These are phyloP conservation scores for Campoletis sonorensis DNA, from an alignment of 1,140 invertebrate species.

Conservation along the genomic window DNA sequence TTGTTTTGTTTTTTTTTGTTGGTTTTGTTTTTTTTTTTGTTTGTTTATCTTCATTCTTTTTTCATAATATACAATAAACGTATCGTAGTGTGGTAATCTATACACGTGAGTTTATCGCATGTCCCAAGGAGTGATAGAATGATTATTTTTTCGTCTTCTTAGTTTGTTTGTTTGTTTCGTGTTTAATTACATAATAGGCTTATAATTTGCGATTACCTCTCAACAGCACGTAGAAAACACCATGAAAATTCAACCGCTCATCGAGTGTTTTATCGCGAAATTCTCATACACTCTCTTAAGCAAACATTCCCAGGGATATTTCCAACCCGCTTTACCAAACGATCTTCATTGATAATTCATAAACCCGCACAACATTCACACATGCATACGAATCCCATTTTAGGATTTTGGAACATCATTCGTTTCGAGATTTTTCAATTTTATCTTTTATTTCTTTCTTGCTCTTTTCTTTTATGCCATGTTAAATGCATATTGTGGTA, in stretches of 20 bases:
- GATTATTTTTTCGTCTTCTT: constrained; percentile 38
- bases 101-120: constrained; percentile 25
- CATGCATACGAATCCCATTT: neutral
- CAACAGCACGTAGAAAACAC: constrained; percentile 42
- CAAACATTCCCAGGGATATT: neutral
- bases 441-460: constrained; percentile 43
- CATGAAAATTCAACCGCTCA: constrained; percentile 35
- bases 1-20: too few species aligned
- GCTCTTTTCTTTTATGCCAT: constrained; percentile 51
- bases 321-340: neutral
- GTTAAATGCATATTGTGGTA: constrained; percentile 57
- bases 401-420: constrained; percentile 46
- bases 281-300: neutral
- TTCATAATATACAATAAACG: constrained; percentile 55
- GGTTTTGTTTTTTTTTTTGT: neutral
- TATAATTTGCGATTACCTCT: constrained; percentile 35
- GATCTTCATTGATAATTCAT: constrained; percentile 31
- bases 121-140: constrained; percentile 50
- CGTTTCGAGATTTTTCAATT: constrained; percentile 46
- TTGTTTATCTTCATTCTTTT: constrained; percentile 50
- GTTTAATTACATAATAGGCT: constrained; percentile 31
- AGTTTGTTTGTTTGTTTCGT: neutral
- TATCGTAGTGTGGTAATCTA: constrained; percentile 11
- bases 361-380: neutral
- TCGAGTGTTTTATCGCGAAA: constrained; percentile 32